Base-by-base conservation (phyloP, 2,888 invertebrate species). In the Artemia sp. region DNA sequence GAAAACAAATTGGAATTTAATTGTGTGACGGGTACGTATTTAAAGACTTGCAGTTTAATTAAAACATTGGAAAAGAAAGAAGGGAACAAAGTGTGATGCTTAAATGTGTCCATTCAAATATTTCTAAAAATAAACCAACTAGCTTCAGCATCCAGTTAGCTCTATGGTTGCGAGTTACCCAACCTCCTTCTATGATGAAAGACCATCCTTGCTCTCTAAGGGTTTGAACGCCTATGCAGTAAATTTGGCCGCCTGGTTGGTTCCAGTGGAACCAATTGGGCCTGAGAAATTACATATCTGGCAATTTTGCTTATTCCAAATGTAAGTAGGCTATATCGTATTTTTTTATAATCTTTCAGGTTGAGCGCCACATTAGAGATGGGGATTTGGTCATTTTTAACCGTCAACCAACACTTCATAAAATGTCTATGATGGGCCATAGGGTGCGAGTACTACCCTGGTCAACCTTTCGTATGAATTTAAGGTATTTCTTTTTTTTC, bases 361-460 rank as follows among this genome's bases (percentile, higher is more conserved):
- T 98, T 1, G 98, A 99, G 78, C 82, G 98, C 53, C 98, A 99
- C 80, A 89, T 99, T 78, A 85, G 95, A 72, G 97, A 98, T 78
- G 96, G 95, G 72, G 98, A 99, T 81, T 83, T 95, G 73, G 92
- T 99, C 19, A 94, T 99, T 74, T 99, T 99, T 84, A 99, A 99
- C 81, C 89, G 99, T 73, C 98, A 99, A 78, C 99, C 99, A 0
- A 99, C 99, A 2, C 85, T 99, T 8, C 99, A 99, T 81, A 99
- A 99, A 81, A 99, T 99, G 98, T 92, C 92, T 87, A 99, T 99
- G 98, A 99, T 99, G 99, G 97, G 98, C 73, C 98, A 99, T 81
- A 86, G 92, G 76, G 92, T 92, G 0, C 74, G 82, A 76, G 95
- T 98, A 10, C 81, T 99, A 71, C 98, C 98, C 0, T 99, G 98